A percentile compares a stretch with the other conserved stretches of the same genome.
phyloP scores from a whole-genome alignment of 2,797 vertebrate species.

The Acridotheres tristis region DNA sequence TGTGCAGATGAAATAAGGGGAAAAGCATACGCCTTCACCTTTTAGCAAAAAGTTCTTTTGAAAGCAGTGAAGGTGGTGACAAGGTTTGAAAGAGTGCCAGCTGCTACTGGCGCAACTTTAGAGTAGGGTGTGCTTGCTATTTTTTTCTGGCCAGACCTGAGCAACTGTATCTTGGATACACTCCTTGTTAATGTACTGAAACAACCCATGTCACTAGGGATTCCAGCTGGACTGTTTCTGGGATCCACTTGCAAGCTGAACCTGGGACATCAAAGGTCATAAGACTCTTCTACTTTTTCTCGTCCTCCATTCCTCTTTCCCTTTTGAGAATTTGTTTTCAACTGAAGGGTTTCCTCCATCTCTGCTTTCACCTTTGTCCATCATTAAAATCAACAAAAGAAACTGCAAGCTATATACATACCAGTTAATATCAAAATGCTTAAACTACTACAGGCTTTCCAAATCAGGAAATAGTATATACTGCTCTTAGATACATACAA shows the following conservation, averaged over 20 bases:
- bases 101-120: constrained; percentile 25
- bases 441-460: background rate
- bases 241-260: background rate
- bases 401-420: background rate
- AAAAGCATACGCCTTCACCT: constrained; percentile 5
- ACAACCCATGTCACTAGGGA: background rate
- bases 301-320: background rate
- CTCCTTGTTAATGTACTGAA: constrained; percentile 38
- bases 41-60: constrained; percentile 21
- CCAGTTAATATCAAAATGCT: background rate
- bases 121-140: background rate
- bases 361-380: background rate
- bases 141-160: constrained; percentile 38
- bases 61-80: constrained; percentile 17
- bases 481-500: background rate
- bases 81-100: constrained; percentile 33
- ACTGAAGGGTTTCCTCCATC: background rate
- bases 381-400: constrained; percentile 1
- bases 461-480: background rate
- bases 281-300: background rate
- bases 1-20: background rate
- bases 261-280: background rate
- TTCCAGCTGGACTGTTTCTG: background rate
- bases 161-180: constrained; percentile 30
- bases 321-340: background rate